A percentile compares a stretch with the other conserved stretches of the same genome.
phyloP scores from a whole-genome alignment of 2,113 vertebrate species.

The Zosterops lateralis region DNA sequence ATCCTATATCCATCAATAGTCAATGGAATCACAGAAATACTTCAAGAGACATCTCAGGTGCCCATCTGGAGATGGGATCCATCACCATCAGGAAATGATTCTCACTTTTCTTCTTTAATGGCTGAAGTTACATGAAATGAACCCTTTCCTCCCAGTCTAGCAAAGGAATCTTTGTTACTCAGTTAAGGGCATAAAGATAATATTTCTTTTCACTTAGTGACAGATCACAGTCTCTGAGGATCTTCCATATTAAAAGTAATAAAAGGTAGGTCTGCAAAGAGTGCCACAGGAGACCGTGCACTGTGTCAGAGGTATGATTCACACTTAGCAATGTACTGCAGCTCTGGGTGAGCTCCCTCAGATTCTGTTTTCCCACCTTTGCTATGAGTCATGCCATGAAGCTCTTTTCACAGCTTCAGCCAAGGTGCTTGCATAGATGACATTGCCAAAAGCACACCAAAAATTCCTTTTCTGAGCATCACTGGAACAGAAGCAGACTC shows the following conservation, averaged over 20 bases:
- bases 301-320: background rate
- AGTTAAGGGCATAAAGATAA: background rate
- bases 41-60: background rate
- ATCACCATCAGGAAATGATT: background rate
- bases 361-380: constrained; percentile 25
- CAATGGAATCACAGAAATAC: background rate
- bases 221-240: background rate
- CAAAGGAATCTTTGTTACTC: background rate
- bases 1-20: background rate
- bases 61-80: background rate
- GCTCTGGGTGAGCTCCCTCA: background rate
- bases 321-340: background rate
- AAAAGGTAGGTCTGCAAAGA: background rate
- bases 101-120: background rate
- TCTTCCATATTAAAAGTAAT: background rate
- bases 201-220: background rate
- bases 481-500: background rate
- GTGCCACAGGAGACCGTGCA: background rate
- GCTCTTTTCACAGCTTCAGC: constrained; percentile 24
- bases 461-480: background rate
- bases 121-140: background rate
- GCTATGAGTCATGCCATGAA: background rate
- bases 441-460: background rate
- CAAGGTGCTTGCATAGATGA: background rate
- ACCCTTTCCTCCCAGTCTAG: background rate